Evolutionary conservation across 2,888 invertebrate genomes (phyloP).

Genomic region (Watsonalla cultraria): DNA sequence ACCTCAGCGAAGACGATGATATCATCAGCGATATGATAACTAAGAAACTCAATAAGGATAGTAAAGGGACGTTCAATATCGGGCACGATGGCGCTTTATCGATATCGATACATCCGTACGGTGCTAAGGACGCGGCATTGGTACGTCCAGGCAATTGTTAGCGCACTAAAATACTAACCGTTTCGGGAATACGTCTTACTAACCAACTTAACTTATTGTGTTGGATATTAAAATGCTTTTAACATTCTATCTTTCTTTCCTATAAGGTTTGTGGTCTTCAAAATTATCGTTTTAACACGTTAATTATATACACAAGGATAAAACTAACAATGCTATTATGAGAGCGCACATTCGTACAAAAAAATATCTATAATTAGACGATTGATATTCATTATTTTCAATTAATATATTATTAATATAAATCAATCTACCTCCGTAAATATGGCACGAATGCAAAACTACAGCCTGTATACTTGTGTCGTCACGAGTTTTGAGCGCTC

Average conservation of each 20-base stretch:
- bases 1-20: conserved; percentile 59
- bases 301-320: too few species aligned
- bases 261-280: too few species aligned
- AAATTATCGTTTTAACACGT: too few species aligned
- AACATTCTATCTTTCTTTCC: background rate
- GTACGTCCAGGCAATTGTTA: conserved; percentile 45
- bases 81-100: conserved; percentile 70
- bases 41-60: conserved; percentile 40
- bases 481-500: too few species aligned
- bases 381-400: too few species aligned
- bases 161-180: conserved; percentile 31
- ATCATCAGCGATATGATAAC: conserved; percentile 52
- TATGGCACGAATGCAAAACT: too few species aligned
- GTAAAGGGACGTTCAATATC: conserved; percentile 56
- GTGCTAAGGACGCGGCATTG: conserved; percentile 46
- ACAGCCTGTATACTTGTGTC: too few species aligned
- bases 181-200: conserved; percentile 22
- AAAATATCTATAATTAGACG: too few species aligned
- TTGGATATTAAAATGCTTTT: background rate
- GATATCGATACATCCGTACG: conserved; percentile 60
- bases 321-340: too few species aligned
- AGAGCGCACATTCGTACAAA: too few species aligned
- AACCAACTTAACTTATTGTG: conserved; percentile 16
- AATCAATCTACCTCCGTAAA: too few species aligned
- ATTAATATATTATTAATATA: too few species aligned